Percentiles rank a stretch among this genome's conserved stretches.
Conservation (phyloP, 1,140 invertebrate genomes). For the Sycophila sp. region DNA sequence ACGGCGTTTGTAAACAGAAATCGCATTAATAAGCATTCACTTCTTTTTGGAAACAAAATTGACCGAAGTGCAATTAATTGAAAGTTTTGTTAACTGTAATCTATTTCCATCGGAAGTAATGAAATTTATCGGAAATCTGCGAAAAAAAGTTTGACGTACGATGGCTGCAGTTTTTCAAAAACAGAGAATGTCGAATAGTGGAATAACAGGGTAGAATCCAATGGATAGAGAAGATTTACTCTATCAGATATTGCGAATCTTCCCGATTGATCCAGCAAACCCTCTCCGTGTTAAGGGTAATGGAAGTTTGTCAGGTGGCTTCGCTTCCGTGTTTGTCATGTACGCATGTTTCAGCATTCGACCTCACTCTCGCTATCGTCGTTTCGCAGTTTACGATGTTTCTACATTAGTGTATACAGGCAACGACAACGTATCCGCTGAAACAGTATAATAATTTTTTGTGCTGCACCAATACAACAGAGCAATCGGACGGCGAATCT, state of each 20-base stretch:
- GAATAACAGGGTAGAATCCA: too few relatives aligned
- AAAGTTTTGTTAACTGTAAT: too few relatives aligned
- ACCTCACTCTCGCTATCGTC: slow-evolving; percentile 37
- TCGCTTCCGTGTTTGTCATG: background rate
- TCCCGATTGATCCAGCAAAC: slow-evolving; percentile 53
- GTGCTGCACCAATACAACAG: background rate
- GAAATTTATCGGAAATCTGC: too few relatives aligned
- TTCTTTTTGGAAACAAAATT: too few relatives aligned
- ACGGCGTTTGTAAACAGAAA: too few relatives aligned
- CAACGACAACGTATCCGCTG: background rate
- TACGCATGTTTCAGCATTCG: slow-evolving; percentile 19
- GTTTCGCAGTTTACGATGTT: slow-evolving; percentile 44
- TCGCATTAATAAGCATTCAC: too few relatives aligned
- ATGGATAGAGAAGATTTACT: slow-evolving; percentile 46
- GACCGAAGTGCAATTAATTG: too few relatives aligned
- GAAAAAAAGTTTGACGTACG: too few relatives aligned
- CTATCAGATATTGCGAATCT: slow-evolving; percentile 60
- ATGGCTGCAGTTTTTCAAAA: too few relatives aligned
- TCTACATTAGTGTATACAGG: slow-evolving; percentile 8
- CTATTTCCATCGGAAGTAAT: too few relatives aligned
- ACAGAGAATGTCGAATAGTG: too few relatives aligned
- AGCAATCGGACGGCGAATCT: too few relatives aligned
- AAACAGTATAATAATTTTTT: slow-evolving; percentile 12
- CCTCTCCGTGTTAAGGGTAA: slow-evolving; percentile 50
- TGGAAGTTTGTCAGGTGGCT: slow-evolving; percentile 47